phyloP scores from a whole-genome alignment of 1,140 invertebrate genomes.

The Episyrphus balteatus region DNA sequence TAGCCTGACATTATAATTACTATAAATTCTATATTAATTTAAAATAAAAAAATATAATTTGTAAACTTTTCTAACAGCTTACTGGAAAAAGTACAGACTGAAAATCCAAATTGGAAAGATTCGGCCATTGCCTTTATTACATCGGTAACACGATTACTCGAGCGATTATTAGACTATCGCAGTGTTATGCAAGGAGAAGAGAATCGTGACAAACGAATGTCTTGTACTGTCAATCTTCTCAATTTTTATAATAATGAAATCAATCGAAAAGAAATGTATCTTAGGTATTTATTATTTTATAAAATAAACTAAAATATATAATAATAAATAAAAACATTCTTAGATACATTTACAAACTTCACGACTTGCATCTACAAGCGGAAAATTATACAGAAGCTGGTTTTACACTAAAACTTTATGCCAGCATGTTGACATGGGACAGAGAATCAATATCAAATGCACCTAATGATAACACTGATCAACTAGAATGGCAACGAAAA shows the following conservation, averaged over 20 bases:
- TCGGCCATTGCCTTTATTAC: conserved; percentile 83
- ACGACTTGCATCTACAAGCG: conserved; percentile 83
- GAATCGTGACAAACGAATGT: conserved; percentile 89
- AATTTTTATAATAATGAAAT: conserved; percentile 97
- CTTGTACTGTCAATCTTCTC: conserved; percentile 91
- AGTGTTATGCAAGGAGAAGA: conserved; percentile 86
- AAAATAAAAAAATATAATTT: no score
- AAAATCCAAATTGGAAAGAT: conserved; percentile 80
- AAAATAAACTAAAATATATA: background rate
- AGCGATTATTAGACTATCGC: conserved; percentile 82
- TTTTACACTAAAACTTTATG: conserved; percentile 88
- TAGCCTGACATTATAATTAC: no score
- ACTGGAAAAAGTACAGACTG: conserved; percentile 72
- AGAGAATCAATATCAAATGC: conserved; percentile 48
- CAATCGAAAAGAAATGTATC: conserved; percentile 90
- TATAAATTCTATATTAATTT: no score
- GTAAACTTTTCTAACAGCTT: conserved; percentile 46
- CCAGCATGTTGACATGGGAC: conserved; percentile 81
- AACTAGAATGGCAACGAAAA: conserved; percentile 85
- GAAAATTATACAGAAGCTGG: conserved; percentile 95
- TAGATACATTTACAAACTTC: conserved; percentile 88
- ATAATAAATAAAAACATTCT: background rate
- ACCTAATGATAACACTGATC: conserved; percentile 40
- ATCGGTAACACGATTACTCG: conserved; percentile 78
- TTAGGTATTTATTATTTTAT: conserved; percentile 42